A percentile compares a stretch with the other conserved stretches of the same genome.
Conservation (phyloP, 2,888 invertebrate genomes). For the Palloptera scutellata region DNA sequence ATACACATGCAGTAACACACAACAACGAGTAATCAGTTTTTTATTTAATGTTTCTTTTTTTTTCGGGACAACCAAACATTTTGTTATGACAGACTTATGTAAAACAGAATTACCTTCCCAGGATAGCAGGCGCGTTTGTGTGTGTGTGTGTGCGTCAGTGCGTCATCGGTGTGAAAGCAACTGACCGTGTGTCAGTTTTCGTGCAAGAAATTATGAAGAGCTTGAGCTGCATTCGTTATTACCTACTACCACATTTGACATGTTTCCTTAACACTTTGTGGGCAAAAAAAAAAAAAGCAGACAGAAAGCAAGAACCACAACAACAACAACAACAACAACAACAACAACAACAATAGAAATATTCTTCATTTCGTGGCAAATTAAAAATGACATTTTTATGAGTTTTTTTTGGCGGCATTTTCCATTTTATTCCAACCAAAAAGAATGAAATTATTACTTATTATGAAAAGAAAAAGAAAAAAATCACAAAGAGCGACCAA, state of each 20-base stretch:
- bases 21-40: no score
- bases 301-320: not conserved
- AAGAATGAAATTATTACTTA: no score
- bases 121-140: no score
- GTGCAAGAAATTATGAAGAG: not conserved
- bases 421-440: no score
- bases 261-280: not conserved
- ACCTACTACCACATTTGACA: not conserved
- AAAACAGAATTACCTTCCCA: no score
- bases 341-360: no score
- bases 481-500: not conserved
- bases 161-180: not conserved
- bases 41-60: no score
- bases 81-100: no score
- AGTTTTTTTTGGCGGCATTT: conserved; percentile 15
- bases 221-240: not conserved
- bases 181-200: not conserved
- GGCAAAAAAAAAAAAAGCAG: not conserved
- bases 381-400: conserved; percentile 36
- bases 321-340: no score
- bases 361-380: conserved; percentile 15
- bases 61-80: no score
- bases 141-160: not conserved
- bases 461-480: not conserved
- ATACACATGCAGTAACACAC: no score